These are phyloP conservation scores for Crocidura indochinensis DNA, from an alignment of 2,797 vertebrate species.

Conservation along the genomic window DNA sequence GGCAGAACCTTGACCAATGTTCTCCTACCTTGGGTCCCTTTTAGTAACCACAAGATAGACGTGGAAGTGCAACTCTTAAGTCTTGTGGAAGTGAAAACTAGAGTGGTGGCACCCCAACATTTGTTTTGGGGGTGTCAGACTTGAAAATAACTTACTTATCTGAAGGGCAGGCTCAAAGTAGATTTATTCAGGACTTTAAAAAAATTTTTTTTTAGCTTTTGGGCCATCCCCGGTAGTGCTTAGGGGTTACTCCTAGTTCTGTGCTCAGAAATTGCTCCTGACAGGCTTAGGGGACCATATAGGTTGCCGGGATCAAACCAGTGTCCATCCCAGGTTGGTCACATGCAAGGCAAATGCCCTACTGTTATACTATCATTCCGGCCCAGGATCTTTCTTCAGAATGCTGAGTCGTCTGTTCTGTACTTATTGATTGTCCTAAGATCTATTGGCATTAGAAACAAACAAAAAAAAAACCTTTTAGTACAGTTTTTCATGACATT, in stretches of 20 bases:
- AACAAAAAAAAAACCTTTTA: background rate
- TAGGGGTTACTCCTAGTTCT: too few species aligned
- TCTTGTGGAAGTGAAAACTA: constrained; percentile 73
- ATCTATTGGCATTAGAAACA: background rate
- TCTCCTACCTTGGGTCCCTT: background rate
- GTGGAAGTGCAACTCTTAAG: constrained; percentile 62
- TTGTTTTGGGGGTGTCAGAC: constrained; percentile 47
- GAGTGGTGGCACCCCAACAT: background rate
- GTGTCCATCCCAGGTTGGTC: too few species aligned
- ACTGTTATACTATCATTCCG: too few species aligned
- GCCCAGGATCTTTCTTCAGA: constrained; percentile 5
- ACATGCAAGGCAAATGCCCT: too few species aligned
- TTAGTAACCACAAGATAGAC: constrained; percentile 13
- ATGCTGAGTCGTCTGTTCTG: background rate
- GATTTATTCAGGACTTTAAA: background rate
- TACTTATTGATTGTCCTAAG: background rate
- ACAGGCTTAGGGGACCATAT: too few species aligned
- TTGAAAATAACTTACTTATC: constrained; percentile 21
- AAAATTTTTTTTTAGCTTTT: background rate
- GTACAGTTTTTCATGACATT: background rate
- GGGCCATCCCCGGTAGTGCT: too few species aligned
- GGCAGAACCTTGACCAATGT: background rate
- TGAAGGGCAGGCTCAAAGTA: background rate
- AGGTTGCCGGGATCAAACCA: too few species aligned
- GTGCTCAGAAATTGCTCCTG: too few species aligned